Base-by-base conservation (phyloP, 1,140 invertebrate species). In the Dendroctonus valens region DNA sequence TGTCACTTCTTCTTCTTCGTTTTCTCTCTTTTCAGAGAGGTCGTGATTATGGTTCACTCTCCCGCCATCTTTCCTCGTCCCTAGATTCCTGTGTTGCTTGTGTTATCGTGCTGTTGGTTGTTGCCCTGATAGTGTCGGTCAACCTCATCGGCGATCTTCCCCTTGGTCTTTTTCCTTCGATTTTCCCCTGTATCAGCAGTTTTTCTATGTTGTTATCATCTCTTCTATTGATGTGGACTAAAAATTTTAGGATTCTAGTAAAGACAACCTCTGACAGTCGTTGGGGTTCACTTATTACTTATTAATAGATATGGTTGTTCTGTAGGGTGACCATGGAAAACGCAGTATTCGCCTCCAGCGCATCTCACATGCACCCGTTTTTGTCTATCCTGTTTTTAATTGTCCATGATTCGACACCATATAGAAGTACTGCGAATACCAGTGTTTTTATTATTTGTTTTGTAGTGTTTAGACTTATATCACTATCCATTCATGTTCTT, bases 331-430 rank as follows among this genome's bases (percentile, higher is more conserved):
- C 42, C 42, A 44, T 7, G 42, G 42, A n/a, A 44, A 7, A 44
- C 42, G 42, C 42, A 44, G n/a, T 44, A 44, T 44, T 44, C 42
- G 7, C n/a, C 42, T 44, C 42, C 42, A 44, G 42, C n/a, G n/a
- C 7, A 44, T 44, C n/a, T 44, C n/a, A 7, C 7, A 44, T 44
- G n/a, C 42, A 44, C n/a, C 42, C 7, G n/a, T 44, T 7, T 44
- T 44, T 44, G 7, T n/a, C 42, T n/a, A 44, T 44, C 42, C 42
- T 44, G n/a, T 7, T 44, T n/a, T 44, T 44, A n/a, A n/a, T n/a
- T n/a, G n/a, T n/a, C n/a, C n/a, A n/a, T n/a, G n/a, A n/a, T n/a
- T n/a, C n/a, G n/a, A n/a, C n/a, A n/a, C n/a, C n/a, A n/a, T n/a
- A n/a, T n/a, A n/a, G n/a, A n/a, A n/a, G n/a, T n/a, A n/a, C n/a